Conservation (phyloP, 2,888 invertebrate genomes). For the Tiphia femorata region DNA sequence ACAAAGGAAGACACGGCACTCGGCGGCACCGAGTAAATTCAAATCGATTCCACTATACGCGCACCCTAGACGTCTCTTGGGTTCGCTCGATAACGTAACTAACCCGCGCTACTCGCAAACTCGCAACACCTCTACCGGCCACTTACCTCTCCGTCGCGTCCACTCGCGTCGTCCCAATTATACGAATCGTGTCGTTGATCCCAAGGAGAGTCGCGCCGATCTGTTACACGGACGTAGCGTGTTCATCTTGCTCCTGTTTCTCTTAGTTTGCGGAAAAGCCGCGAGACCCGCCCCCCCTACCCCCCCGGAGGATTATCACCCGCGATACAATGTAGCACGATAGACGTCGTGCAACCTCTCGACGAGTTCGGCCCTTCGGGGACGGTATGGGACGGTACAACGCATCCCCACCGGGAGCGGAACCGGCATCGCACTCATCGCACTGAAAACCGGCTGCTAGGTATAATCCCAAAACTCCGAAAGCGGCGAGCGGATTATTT, state of each 20-base stretch:
- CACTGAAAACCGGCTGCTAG: constrained; percentile 49
- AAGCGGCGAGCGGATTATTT: not conserved
- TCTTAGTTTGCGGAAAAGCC: not conserved
- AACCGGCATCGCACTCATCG: constrained; percentile 56
- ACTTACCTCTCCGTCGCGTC: not conserved
- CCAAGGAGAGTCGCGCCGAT: too few relatives aligned
- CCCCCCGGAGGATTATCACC: constrained; percentile 7
- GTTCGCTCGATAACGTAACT: constrained; percentile 1
- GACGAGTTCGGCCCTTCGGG: constrained; percentile 28
- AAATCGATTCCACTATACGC: too few relatives aligned
- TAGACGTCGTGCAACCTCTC: constrained; percentile 26
- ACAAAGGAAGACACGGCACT: not conserved
- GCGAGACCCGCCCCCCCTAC: not conserved
- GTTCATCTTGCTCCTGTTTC: too few relatives aligned
- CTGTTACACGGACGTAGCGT: too few relatives aligned
- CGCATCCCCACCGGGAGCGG: constrained; percentile 50
- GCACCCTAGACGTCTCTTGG: not conserved
- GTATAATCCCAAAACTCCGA: not conserved
- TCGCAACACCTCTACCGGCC: not conserved
- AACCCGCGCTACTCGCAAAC: too few relatives aligned
- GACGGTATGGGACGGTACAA: constrained; percentile 24
- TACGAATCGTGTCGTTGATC: not conserved
- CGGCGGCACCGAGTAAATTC: too few relatives aligned
- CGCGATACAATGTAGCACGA: too few relatives aligned
- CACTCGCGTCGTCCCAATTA: not conserved